Evolutionary conservation across 2,888 invertebrate species (phyloP).

Genomic region (Tuberolachnus salignus): DNA sequence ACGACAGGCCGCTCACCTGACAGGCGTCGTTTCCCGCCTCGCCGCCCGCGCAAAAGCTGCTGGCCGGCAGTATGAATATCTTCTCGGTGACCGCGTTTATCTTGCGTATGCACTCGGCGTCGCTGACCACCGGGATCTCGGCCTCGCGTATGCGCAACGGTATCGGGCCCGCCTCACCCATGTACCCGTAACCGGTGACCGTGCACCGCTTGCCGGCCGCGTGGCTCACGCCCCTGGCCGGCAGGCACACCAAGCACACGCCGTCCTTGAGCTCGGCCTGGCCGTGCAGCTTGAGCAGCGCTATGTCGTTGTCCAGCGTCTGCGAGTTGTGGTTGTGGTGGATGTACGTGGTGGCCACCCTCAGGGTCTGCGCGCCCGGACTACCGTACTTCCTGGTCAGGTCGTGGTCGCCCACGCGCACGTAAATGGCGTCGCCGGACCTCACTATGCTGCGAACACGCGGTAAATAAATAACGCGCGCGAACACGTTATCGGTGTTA

Average conservation of each 20-base stretch:
- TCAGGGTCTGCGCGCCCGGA: constrained; percentile 86
- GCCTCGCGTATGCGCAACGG: constrained; percentile 88
- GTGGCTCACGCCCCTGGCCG: constrained; percentile 85
- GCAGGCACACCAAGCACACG: constrained; percentile 83
- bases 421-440: constrained; percentile 92
- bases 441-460: constrained; percentile 76
- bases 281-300: constrained; percentile 84
- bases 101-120: constrained; percentile 88
- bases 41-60: constrained; percentile 93
- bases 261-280: constrained; percentile 88
- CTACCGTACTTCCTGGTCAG: constrained; percentile 88
- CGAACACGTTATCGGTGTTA: neutral
- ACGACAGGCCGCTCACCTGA: constrained; percentile 68
- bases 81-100: constrained; percentile 94
- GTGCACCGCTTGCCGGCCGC: constrained; percentile 90
- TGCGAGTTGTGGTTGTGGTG: constrained; percentile 96
- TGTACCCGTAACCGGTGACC: constrained; percentile 92
- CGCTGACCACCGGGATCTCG: constrained; percentile 89
- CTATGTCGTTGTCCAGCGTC: constrained; percentile 92
- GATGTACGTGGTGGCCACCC: constrained; percentile 91
- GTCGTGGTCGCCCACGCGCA: constrained; percentile 91
- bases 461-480: too few relatives aligned
- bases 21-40: constrained; percentile 92
- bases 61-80: constrained; percentile 89
- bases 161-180: constrained; percentile 94